Evolutionary conservation across 2,888 invertebrate species (phyloP).

Genomic region (Sminthurinus aureus): DNA sequence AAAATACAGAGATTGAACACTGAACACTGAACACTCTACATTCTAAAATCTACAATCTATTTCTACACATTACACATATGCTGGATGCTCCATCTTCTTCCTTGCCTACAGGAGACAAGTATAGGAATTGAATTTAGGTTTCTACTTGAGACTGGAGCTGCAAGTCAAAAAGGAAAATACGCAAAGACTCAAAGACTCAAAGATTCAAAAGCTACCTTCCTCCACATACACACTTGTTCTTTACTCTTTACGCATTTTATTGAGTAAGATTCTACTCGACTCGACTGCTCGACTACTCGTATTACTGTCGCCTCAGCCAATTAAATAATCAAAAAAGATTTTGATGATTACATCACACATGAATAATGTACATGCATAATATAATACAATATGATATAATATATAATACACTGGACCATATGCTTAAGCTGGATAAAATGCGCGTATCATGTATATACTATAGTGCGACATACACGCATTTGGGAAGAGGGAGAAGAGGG

Average conservation of each 20-base stretch:
- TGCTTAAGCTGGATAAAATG: background rate
- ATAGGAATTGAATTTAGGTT: background rate
- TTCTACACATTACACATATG: too few species aligned
- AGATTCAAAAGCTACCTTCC: too few species aligned
- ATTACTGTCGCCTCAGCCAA: slow-evolving; percentile 40
- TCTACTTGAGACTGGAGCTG: background rate
- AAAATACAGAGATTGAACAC: too few species aligned
- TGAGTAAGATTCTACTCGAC: background rate
- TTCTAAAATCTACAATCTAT: too few species aligned
- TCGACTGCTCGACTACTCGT: background rate
- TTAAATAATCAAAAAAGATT: slow-evolving; percentile 58
- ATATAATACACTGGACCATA: too few species aligned
- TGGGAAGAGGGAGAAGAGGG: too few species aligned
- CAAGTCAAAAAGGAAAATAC: background rate
- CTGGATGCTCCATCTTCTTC: background rate
- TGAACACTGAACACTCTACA: too few species aligned
- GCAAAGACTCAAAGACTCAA: too few species aligned
- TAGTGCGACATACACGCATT: too few species aligned
- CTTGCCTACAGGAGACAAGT: background rate
- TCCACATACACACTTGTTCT: too few species aligned
- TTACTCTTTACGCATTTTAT: background rate
- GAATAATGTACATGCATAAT: slow-evolving; percentile 15
- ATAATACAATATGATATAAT: too few species aligned
- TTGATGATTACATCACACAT: slow-evolving; percentile 52
- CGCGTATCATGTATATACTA: background rate